Percentiles rank a stretch among this genome's conserved stretches.
Evolutionary conservation across 2,797 vertebrate genomes (phyloP).

Genomic region (Sphenopsis melanotis): DNA sequence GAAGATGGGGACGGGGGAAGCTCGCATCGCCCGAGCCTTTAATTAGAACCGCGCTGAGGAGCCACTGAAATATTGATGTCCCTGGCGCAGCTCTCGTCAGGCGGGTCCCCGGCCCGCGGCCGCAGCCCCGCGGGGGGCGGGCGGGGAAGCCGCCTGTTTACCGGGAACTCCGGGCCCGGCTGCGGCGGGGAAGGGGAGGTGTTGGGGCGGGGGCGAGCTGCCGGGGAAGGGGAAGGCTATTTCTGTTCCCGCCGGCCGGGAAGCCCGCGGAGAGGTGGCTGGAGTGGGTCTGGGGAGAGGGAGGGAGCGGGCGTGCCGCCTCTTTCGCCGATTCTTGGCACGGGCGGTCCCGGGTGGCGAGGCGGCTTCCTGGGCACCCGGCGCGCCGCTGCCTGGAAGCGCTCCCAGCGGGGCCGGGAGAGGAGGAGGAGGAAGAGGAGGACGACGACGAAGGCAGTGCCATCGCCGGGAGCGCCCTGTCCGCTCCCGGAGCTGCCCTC

Average conservation of each 20-base stretch:
- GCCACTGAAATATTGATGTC: conserved; percentile 71
- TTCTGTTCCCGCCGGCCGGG: conserved; percentile 1
- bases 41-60: conserved; percentile 73
- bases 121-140: conserved; percentile 15
- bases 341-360: neutral
- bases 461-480: too few relatives aligned
- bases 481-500: neutral
- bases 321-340: neutral
- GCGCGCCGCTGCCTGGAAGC: neutral
- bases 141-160: conserved; percentile 60
- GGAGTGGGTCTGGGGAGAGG: neutral
- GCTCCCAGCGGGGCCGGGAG: neutral
- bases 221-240: neutral
- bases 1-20: neutral
- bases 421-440: neutral
- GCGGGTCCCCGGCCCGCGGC: conserved; percentile 37
- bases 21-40: conserved; percentile 51
- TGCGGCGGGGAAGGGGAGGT: conserved; percentile 33
- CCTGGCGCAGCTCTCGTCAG: conserved; percentile 14
- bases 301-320: neutral
- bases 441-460: neutral
- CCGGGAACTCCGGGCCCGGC: conserved; percentile 68
- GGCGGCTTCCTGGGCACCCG: neutral
- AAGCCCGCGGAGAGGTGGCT: neutral
- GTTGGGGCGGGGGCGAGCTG: conserved; percentile 16